Evolutionary conservation across 2,888 invertebrate genomes (phyloP), one percentile per base, ranked within the genome.

Genomic region (Harpalus rubripes): DNA sequence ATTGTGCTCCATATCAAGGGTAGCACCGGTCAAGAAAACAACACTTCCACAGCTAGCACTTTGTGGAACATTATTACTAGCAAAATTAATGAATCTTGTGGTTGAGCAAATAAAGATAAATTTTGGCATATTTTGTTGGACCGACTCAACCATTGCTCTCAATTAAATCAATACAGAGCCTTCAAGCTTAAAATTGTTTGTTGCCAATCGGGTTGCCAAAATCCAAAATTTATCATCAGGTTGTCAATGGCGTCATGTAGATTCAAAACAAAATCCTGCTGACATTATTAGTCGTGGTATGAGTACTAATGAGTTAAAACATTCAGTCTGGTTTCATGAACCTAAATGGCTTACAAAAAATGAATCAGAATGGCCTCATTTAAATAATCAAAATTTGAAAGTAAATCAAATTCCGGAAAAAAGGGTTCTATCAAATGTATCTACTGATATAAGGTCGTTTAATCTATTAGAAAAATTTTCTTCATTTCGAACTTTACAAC

Each of bases 111-210:
- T 86, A 0, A 56, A 59, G 6, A 15, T 85, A 0, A 18, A 56
- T 8, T 26, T 86, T n/a, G 7, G 80, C 26, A 79, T 85, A 3
- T 84, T 22, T 10, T 86, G 76, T 8, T 88, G 87, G 87, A 86
- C 88, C 3, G 88, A 89, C 81, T 89, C 88, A 0, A 87, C 87
- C n/a, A 88, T 89, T 6, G 88, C 87, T 4, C 56, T 86, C 6
- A 10, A 12, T 15, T 86, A 85, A 86, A 74, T 86, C 22, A 22
- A 52, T 76, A 22, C 18, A 56, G 10, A 76, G 83, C 18, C 22
- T 22, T 32, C 58, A 63, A 6, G 87, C 86, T 86, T 84, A 1
- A 8, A 85, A 5, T 86, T 86, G 0, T 87, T 86, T 78, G 85
- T 86, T 0, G 81, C 85, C n/a, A 86, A 87, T 59, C 15, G 86